Evolutionary conservation across 2,888 invertebrate species (phyloP), one percentile per base, ranked within the genome.

Genomic region (Copidosoma aretas): DNA sequence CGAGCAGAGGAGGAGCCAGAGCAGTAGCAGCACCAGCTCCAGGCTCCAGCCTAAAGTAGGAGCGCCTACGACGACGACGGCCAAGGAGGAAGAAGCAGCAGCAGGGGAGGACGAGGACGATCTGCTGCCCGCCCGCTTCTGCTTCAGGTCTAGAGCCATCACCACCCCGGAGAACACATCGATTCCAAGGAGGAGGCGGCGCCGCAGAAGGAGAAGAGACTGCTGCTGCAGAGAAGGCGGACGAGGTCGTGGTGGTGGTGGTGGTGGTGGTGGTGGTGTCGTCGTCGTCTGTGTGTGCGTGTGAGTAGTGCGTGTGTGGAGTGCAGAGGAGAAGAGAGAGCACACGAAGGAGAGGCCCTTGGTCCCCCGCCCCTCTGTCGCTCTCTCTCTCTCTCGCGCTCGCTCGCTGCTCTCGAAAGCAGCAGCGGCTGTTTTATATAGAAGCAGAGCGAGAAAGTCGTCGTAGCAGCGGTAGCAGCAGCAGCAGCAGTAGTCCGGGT

Each of bases 11-110:
- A 59, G 62, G 49, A 60, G 60, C 58, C 22, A 60, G 8, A 32
- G 56, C 12, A 61, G 56, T 46, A 65, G 60, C 61, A 63, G 60
- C 66, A 60, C 52, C 63, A 68, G 24, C 58, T 19, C 19, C 57
- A 21, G 39, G 15, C 51, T 53, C 46, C 67, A 61, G 43, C 66
- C 57, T 68, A 64, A 60, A 72, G 64, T 72, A 67, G 43, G 46
- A 41, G 51, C 49, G 49, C 3, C 54, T 14, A 21, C 54, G 25
- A 25, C 61, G 71, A 67, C 69, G 69, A 70, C 64, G 62, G 56
- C 68, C 64, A 58, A 63, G 73, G 68, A 58, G 67, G 64, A 65
- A 43, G 52, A 57, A 60, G 57, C 41, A 51, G n/a, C 64, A 46
- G 32, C 54, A 49, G 64, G 64, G 64, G 54, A 57, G 64, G 52